Evolutionary conservation across 2,113 vertebrate genomes (phyloP).

Genomic region (Crotalus viridis): DNA sequence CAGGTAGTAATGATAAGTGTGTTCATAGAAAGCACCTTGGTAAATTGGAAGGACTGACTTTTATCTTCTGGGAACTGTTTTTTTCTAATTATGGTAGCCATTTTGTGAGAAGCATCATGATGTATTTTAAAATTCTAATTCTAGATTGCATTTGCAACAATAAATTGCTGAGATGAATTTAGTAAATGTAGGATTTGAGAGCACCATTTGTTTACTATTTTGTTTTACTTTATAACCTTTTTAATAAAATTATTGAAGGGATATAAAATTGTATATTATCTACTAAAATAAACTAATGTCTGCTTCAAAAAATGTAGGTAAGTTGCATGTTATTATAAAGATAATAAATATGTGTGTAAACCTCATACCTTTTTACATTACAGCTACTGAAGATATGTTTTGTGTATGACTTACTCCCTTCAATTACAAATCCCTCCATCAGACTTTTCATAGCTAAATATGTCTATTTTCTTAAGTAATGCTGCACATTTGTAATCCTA

Average conservation of each 20-base stretch:
- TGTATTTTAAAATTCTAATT: neutral
- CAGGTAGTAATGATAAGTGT: neutral
- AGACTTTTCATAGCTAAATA: neutral
- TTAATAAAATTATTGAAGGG: neutral
- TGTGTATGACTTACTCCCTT: neutral
- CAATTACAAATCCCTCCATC: neutral
- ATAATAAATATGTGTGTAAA: neutral
- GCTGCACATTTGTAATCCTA: too few species aligned
- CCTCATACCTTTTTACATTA: neutral
- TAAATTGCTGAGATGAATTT: conserved; percentile 18
- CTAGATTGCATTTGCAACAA: neutral
- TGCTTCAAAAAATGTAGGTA: neutral
- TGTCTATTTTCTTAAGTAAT: neutral
- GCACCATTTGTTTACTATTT: neutral
- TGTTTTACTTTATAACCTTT: neutral
- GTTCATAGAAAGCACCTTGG: neutral
- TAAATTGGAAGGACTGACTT: neutral
- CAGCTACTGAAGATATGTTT: neutral
- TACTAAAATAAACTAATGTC: neutral
- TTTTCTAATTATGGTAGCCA: neutral
- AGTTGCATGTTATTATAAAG: neutral
- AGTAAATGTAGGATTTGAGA: neutral
- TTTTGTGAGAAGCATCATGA: neutral
- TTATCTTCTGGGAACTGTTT: neutral
- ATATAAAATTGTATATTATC: neutral